Evolutionary conservation across 2,113 vertebrate species (phyloP).

Genomic region (Ceyx melanurus): DNA sequence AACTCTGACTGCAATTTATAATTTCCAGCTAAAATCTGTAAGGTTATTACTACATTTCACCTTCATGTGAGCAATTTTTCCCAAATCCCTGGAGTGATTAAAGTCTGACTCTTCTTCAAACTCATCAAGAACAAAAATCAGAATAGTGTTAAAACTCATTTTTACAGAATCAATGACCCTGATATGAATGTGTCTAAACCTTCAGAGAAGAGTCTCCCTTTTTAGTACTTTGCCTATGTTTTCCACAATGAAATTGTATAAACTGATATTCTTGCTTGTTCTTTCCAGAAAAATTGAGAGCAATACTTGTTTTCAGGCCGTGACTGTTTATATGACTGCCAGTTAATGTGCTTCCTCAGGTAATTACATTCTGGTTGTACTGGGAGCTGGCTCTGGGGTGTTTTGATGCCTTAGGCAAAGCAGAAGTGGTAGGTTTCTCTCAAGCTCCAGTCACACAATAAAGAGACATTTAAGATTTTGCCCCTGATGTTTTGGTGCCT

Average conservation of each 20-base stretch:
- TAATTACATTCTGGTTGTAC: constrained; percentile 37
- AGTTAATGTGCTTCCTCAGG: neutral
- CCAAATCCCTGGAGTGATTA: neutral
- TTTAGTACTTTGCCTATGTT: neutral
- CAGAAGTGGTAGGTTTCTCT: neutral
- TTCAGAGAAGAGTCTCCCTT: neutral
- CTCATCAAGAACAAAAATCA: neutral
- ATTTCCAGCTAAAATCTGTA: neutral
- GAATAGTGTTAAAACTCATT: neutral
- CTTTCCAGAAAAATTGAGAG: constrained; percentile 1
- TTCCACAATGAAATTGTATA: neutral
- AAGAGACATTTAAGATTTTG: constrained; percentile 42
- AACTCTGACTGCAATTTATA: neutral
- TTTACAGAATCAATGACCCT: neutral
- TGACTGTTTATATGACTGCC: neutral
- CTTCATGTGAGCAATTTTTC: accelerated
- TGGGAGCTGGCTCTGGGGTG: neutral
- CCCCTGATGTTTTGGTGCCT: constrained; percentile 12
- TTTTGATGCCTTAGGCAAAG: constrained; percentile 35
- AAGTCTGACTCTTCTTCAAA: neutral
- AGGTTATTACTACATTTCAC: neutral
- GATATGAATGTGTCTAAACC: neutral
- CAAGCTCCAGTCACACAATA: neutral
- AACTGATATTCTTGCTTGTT: neutral
- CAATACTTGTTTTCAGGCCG: neutral